phyloP scores from a whole-genome alignment of 1,140 invertebrate genomes.

The Drosophila ambigua region DNA sequence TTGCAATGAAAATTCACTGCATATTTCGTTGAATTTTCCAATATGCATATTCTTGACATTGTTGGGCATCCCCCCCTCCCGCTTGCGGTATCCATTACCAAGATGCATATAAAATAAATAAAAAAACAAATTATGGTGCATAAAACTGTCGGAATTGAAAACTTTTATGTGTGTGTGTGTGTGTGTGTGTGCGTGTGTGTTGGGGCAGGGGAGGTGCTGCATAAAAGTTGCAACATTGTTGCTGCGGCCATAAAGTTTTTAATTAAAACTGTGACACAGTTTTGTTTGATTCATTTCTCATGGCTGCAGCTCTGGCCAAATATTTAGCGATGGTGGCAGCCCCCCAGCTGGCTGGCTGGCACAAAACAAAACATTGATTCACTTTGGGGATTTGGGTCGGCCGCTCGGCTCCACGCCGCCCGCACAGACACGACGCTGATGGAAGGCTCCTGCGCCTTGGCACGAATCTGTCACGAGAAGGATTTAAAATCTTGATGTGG shows the following conservation, averaged over 20 bases:
- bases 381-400: no score
- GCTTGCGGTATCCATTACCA: background rate
- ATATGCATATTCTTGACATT: background rate
- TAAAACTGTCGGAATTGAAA: constrained; percentile 26
- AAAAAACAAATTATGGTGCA: constrained; percentile 6
- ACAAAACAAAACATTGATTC: background rate
- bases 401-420: no score
- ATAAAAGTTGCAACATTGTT: constrained; percentile 34
- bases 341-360: constrained; percentile 11
- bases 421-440: no score
- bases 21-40: background rate
- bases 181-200: no score
- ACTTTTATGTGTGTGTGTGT: constrained; percentile 26
- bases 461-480: constrained; percentile 13
- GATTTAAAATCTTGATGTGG: no score
- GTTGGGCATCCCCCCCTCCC: no score
- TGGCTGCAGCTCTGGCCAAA: constrained; percentile 1
- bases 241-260: constrained; percentile 24
- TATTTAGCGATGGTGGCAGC: background rate
- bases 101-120: constrained; percentile 14
- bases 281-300: constrained; percentile 14
- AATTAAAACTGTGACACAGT: constrained; percentile 40
- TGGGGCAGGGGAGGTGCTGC: background rate
- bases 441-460: constrained; percentile 4
- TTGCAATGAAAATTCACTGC: background rate